Conservation (phyloP, 2,888 invertebrate genomes). For the Eupithecia tripunctaria region DNA sequence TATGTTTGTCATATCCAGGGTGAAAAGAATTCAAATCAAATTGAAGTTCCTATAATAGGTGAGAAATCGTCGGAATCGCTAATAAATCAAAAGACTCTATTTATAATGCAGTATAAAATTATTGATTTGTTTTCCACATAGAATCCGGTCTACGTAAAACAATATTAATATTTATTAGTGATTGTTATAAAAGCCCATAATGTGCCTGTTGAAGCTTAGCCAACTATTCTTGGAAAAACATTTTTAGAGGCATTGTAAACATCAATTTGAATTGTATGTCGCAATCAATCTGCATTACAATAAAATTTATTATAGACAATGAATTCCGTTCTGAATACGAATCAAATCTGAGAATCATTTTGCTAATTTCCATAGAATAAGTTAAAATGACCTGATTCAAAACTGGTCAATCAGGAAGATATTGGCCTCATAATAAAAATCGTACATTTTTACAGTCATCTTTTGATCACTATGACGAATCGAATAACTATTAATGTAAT, state of each 20-base stretch:
- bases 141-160: background rate
- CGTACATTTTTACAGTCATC: background rate
- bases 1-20: background rate
- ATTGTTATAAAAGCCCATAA: background rate
- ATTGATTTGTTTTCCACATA: background rate
- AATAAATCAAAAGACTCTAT: background rate
- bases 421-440: background rate
- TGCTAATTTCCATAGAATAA: background rate
- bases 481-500: conserved; percentile 1
- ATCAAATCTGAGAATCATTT: conserved; percentile 6
- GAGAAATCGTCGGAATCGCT: background rate
- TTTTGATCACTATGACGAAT: background rate
- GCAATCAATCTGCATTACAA: conserved; percentile 31
- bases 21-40: background rate
- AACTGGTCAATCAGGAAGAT: background rate
- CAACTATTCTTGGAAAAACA: conserved; percentile 39
- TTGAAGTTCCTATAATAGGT: background rate
- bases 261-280: conserved; percentile 17
- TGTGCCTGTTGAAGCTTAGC: conserved; percentile 19
- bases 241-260: conserved; percentile 32
- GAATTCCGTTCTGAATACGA: background rate
- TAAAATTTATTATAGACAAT: conserved; percentile 36
- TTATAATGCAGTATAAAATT: background rate
- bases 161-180: conserved; percentile 5
- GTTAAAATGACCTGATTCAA: background rate